Percentiles rank a stretch among this genome's conserved stretches.
These are phyloP conservation scores for Eolophus roseicapilla DNA, from an alignment of 2,113 vertebrate genomes.

Conservation along the genomic window DNA sequence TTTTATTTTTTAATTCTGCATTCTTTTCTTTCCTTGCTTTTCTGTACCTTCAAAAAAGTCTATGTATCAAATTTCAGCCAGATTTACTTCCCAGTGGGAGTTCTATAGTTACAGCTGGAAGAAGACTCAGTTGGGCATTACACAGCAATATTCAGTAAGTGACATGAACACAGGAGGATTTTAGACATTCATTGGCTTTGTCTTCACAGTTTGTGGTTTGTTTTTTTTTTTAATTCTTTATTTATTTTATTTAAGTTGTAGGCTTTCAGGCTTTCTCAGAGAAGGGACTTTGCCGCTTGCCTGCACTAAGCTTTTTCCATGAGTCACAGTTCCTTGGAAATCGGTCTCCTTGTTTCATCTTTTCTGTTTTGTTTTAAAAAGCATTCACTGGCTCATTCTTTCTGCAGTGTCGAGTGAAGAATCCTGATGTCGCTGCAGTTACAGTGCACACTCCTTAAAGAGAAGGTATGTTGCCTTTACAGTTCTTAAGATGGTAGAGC, in stretches of 20 bases:
- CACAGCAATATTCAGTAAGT: not conserved
- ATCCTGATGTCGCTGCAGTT: not conserved
- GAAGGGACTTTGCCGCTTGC: not conserved
- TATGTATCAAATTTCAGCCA: not conserved
- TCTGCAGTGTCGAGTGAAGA: not conserved
- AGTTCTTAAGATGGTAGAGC: not conserved
- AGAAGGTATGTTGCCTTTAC: not conserved
- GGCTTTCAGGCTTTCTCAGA: not conserved
- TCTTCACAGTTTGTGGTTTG: not conserved
- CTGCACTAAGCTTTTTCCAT: not conserved
- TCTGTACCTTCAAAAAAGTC: not conserved
- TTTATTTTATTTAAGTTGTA: not conserved
- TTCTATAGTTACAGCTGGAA: not conserved
- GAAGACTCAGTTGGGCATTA: not conserved
- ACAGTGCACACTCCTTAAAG: not conserved
- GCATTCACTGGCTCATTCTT: not conserved
- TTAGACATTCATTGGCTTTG: not conserved
- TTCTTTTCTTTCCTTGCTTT: not conserved
- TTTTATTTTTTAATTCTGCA: not conserved
- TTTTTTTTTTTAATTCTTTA: not conserved
- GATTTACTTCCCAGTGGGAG: not conserved
- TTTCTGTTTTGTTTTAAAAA: not conserved
- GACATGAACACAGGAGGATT: not conserved
- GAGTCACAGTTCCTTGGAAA: not conserved
- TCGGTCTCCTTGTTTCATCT: not conserved